Base-by-base conservation (phyloP, 1,140 invertebrate genomes). In the Zaprionus inermis region DNA sequence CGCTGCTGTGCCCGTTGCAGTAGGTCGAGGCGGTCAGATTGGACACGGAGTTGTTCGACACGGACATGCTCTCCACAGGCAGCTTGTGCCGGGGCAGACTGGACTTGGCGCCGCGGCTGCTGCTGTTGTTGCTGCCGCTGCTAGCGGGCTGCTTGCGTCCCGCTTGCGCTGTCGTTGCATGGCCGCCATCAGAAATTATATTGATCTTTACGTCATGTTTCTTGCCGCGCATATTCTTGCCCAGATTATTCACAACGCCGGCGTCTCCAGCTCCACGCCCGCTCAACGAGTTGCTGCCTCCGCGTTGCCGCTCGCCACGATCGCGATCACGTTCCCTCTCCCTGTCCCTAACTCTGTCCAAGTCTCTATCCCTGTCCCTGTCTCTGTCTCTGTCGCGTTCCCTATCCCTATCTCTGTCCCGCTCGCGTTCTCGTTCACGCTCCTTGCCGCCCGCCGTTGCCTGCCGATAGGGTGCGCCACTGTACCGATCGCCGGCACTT, bases 171-270 rank as follows among this genome's bases (percentile, higher is more conserved):
- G 22, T 24, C 14, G 38, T 20, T n/a, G 34, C 49, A 22, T 84
- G 78, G 0, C 61, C 61, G 0, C 90, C 86, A 55, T 91, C 90
- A 3, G 90, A 91, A 18, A 91, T 91, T 44, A 91, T 91, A 51
- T 91, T 91, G 49, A 91, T 91, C 38, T 91, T 90, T 1, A 90
- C 90, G 24, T 91, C 90, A 38, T 91, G 88, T 67, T 90, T 91
- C 70, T 91, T 91, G 61, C 83, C 68, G 10, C 86, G 85, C 63
- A 90, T 72, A 38, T 90, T 71, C 30, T 85, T 85, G 76, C 85
- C 81, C 18, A 90, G 65, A 55, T 89, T 89, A 52, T 89, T 89
- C 4, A 89, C 84, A 28, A 79, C 78, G 0, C 81, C 86, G 0
- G 86, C 85, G 46, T 90, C 85, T 6, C 75, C 85, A 1, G 86